Evolutionary conservation across 2,113 vertebrate species (phyloP).

Genomic region (Hoplias malabaricus): DNA sequence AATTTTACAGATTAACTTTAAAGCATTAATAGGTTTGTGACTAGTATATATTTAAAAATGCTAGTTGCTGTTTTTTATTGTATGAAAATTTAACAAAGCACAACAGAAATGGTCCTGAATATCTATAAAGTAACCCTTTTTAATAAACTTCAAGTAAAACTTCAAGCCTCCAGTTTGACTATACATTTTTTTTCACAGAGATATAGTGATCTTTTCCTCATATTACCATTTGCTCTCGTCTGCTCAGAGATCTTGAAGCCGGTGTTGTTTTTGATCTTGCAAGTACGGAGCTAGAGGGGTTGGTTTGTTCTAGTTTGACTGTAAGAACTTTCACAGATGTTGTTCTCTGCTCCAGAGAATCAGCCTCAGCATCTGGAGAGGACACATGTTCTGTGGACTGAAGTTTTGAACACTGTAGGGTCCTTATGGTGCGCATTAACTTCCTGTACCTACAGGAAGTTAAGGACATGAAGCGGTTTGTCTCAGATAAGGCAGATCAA

Average conservation of each 20-base stretch:
- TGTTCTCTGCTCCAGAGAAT: neutral
- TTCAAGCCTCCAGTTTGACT: too few species aligned
- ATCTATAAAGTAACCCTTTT: too few species aligned
- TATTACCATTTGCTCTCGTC: conserved; percentile 32
- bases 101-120: too few species aligned
- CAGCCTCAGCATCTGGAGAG: neutral
- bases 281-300: neutral
- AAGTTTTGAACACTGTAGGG: neutral
- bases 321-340: neutral
- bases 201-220: neutral
- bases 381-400: neutral
- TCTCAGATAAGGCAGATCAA: neutral
- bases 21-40: too few species aligned
- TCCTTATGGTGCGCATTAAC: conserved; percentile 23
- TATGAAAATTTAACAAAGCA: too few species aligned
- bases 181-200: too few species aligned
- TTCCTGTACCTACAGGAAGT: conserved; percentile 21
- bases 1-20: too few species aligned
- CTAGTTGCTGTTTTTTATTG: too few species aligned
- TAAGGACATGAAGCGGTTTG: neutral
- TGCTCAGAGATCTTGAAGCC: conserved; percentile 24
- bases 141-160: too few species aligned
- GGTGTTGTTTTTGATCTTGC: conserved; percentile 17
- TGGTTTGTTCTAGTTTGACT: neutral
- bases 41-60: too few species aligned